Evolutionary conservation across 1,140 invertebrate species (phyloP).

Genomic region (Brachionus rotundiformis): DNA sequence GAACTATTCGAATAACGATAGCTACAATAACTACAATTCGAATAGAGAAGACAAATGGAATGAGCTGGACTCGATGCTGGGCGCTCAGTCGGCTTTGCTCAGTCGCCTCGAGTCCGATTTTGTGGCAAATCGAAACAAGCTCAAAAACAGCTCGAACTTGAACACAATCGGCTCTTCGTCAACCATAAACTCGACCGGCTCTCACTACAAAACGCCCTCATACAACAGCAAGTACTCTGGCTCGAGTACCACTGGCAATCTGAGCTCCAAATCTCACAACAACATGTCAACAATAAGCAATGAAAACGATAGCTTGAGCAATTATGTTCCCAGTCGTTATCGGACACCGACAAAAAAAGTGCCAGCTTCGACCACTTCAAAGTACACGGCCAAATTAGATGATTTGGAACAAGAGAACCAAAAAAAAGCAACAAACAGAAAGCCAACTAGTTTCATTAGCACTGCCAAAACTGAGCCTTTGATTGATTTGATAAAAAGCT

Average conservation of each 20-base stretch:
- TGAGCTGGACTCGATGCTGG: constrained; percentile 47
- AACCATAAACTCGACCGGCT: neutral
- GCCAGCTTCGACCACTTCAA: neutral
- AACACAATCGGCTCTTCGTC: neutral
- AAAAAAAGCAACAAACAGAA: neutral
- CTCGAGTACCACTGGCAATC: neutral
- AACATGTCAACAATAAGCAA: neutral
- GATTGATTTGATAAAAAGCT: neutral
- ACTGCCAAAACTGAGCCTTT: constrained; percentile 41
- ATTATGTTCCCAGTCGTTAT: constrained; percentile 27
- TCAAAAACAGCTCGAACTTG: neutral
- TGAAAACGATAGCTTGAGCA: neutral
- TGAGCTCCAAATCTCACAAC: constrained; percentile 21
- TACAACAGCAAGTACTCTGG: constrained; percentile 9
- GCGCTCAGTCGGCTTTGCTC: constrained; percentile 44
- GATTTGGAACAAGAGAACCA: constrained; percentile 7
- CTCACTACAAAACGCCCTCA: neutral
- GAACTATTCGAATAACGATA: constrained; percentile 14
- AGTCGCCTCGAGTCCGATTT: constrained; percentile 48
- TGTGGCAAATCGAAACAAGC: constrained; percentile 48
- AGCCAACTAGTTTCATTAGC: constrained; percentile 20
- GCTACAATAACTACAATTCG: constrained; percentile 36
- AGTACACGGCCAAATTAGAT: constrained; percentile 36
- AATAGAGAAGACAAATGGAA: constrained; percentile 52
- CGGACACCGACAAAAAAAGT: constrained; percentile 18